phyloP scores from a whole-genome alignment of 2,797 vertebrate species.

The Denticeps clupeoides region DNA sequence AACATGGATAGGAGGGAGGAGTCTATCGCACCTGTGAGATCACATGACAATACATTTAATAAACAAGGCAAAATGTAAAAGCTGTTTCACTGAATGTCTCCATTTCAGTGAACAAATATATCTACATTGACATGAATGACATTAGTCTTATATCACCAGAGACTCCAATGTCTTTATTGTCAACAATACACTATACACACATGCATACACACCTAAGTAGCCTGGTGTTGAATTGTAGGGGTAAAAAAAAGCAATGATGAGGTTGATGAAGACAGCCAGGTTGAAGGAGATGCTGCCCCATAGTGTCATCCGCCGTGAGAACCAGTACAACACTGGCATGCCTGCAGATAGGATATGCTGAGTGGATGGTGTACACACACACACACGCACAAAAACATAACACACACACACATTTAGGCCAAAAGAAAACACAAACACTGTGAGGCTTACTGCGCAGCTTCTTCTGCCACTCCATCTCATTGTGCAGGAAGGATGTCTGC shows the following conservation, averaged over 20 bases:
- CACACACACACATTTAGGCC: not conserved
- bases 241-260: conserved; percentile 97
- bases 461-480: conserved; percentile 98
- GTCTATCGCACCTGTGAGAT: conserved; percentile 67
- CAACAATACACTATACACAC: too few relatives aligned
- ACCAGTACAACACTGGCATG: conserved; percentile 94
- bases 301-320: conserved; percentile 89
- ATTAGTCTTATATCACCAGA: too few relatives aligned
- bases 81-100: too few relatives aligned
- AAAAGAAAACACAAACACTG: too few relatives aligned
- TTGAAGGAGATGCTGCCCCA: conserved; percentile 98
- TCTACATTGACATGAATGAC: too few relatives aligned
- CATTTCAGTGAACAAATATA: too few relatives aligned
- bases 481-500: conserved; percentile 87
- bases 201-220: too few relatives aligned
- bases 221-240: conserved; percentile 74
- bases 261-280: conserved; percentile 93
- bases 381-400: not conserved
- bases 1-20: conserved; percentile 75
- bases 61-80: too few relatives aligned
- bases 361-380: conserved; percentile 14
- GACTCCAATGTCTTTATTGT: too few relatives aligned
- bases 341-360: too few relatives aligned
- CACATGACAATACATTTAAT: too few relatives aligned
- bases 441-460: conserved; percentile 88